Evolutionary conservation across 2,888 invertebrate genomes (phyloP), one percentile per base, ranked within the genome.

Genomic region (Crocallis elinguaria): DNA sequence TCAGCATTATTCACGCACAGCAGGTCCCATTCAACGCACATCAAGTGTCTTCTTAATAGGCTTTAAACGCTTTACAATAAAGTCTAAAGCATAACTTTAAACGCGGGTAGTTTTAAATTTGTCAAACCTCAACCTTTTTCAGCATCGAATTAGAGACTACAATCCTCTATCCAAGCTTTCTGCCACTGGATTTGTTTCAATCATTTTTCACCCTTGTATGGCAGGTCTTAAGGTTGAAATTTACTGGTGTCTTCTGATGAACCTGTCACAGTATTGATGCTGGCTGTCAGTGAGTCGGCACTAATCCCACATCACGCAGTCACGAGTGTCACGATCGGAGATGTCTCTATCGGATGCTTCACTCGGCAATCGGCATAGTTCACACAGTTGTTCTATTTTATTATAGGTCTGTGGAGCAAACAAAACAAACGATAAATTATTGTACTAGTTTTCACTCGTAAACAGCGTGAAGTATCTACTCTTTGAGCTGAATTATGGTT

Each of bases 241-340:
- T 52, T 3, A 33, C 8, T 9, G 7, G 41, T 29, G 14, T 14
- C 23, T 13, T 16, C 13, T 17, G 21, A 43, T 23, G 25, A 32
- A 52, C 52, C 52, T 52, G 52, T 52, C 52, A 32, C 32, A 36
- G 14, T 21, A 44, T 43, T 51, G 50, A 44, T 44, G 51, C 17
- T 35, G 17, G 21, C 21, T 52, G 45, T 42, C 52, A 32, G 33
- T 51, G 45, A 35, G 32, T 53, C 48, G 48, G 32, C 43, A 39
- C 53, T 43, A 54, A 54, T 54, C 42, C 21, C 4, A 3, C 25
- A 29, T 54, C 53, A 54, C 53, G 38, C 17, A 27, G 36, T 51
- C 51, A 45, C 44, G 51, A 44, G 19, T 33, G 41, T 49, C 53
- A 54, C 53, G 53, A 54, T 23, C 14, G 37, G 21, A 42, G 53